Base-by-base conservation (phyloP, 37 sponge, comb jelly and placozoan species). In the Theonella swinhoei region DNA sequence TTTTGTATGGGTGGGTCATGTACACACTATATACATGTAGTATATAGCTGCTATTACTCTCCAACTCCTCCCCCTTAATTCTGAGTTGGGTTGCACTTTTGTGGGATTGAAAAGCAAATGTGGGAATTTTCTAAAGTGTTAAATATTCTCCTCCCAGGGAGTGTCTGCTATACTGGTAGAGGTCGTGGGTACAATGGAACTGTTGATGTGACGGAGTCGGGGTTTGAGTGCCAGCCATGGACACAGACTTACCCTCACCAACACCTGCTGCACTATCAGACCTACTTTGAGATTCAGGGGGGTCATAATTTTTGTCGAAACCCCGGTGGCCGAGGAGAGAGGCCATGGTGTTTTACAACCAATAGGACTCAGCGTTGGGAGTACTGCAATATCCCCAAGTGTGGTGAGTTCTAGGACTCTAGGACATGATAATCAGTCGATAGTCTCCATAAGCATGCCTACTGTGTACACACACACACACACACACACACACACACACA, bases 151-250 rank as follows among this genome's bases (percentile, higher is more conserved):
- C 24, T 7, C 42, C 8, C 80, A 80, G 80, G 80, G 39, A 24
- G 66, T 36, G 54, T n/a, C 74, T 93, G 94, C 61, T 88, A 82
- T 71, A 74, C 58, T 82, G 94, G 94, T 7, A 31, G 29, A n/a
- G 94, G 94, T 26, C 47, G 90, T 34, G 94, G 94, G 14, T 93
- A 93, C 70, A 39, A 62, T 78, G 94, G 94, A 22, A 86, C 86
- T 28, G 47, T 89, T 3, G 82, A 64, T 32, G 42, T 30, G 1
- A 93, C 94, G 4, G 62, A 32, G 38, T 42, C 72, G 29, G 90
- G 87, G 0, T 42, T 39, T 7, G 1, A 74, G 30, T 93, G 94
- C 68, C 94, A 93, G 70, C 11, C 64, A 28, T 93, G 94, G 94
- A 43, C 17, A 19, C 32, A 30, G 19, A 26, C 30, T 39, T 76